Evolutionary conservation across 2,888 invertebrate species (phyloP).

Genomic region (Melanophora roralis): DNA sequence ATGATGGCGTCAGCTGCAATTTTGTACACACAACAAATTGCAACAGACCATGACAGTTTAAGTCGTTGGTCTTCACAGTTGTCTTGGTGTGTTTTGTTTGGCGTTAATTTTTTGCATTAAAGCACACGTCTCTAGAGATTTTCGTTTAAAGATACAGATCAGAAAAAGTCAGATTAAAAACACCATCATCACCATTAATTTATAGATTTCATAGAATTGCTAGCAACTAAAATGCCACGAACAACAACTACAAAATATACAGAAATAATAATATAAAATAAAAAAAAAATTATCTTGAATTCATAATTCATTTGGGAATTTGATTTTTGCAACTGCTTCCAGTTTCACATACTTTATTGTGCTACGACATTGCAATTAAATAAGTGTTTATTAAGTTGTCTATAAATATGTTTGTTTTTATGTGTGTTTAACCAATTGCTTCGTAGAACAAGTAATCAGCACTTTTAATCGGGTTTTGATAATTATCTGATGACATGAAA

Average conservation of each 20-base stretch:
- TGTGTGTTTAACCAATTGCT: slow-evolving; percentile 38
- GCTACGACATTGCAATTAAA: slow-evolving; percentile 6
- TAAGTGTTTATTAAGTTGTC: slow-evolving; percentile 45
- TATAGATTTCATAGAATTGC: slow-evolving; percentile 37
- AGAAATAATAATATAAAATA: slow-evolving; percentile 28
- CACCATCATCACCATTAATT: neutral
- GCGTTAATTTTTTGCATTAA: slow-evolving; percentile 58
- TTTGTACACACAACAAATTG: slow-evolving; percentile 49
- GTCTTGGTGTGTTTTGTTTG: slow-evolving; percentile 45
- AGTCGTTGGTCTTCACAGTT: slow-evolving; percentile 60
- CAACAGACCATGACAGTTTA: slow-evolving; percentile 59
- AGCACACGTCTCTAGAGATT: slow-evolving; percentile 60
- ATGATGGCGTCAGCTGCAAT: slow-evolving; percentile 64
- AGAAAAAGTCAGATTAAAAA: neutral
- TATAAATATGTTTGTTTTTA: neutral
- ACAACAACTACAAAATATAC: neutral
- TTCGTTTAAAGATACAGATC: slow-evolving; percentile 57
- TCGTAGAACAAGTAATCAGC: slow-evolving; percentile 51
- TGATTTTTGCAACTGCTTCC: slow-evolving; percentile 33
- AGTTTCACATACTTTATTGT: neutral
- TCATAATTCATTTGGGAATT: slow-evolving; percentile 52
- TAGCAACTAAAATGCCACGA: neutral
- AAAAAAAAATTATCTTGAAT: slow-evolving; percentile 13
- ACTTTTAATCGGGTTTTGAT: slow-evolving; percentile 33
- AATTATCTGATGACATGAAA: slow-evolving; percentile 21